A percentile compares a stretch with the other conserved stretches of the same genome.
Conservation (phyloP, 1,140 invertebrate genomes). For the Diabrotica virgifera region DNA sequence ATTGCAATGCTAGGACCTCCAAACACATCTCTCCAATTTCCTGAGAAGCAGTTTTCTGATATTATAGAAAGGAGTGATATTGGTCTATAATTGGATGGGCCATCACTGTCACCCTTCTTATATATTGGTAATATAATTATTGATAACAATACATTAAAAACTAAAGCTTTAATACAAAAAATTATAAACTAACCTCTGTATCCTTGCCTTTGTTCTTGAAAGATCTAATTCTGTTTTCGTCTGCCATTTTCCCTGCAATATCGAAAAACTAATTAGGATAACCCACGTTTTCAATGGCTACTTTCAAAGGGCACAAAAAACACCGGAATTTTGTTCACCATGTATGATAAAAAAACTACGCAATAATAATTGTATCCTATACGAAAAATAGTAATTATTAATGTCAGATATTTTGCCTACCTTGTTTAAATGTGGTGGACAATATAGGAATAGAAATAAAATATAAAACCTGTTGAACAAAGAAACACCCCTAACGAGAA, state of each 20-base stretch:
- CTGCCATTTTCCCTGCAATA: constrained; percentile 36
- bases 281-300: constrained; percentile 11
- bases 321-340: not conserved
- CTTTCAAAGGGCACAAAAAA: constrained; percentile 5
- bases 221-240: constrained; percentile 46
- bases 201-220: constrained; percentile 49
- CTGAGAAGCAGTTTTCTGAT: too few relatives aligned
- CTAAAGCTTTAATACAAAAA: too few relatives aligned
- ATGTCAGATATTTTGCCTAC: not conserved
- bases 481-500: not conserved
- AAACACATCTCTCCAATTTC: too few relatives aligned
- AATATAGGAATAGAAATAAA: constrained; percentile 6
- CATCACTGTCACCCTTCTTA: too few relatives aligned
- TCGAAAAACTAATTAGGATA: not conserved
- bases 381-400: not conserved
- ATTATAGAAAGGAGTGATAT: too few relatives aligned
- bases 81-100: too few relatives aligned
- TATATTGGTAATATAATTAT: too few relatives aligned
- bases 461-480: constrained; percentile 4
- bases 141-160: too few relatives aligned
- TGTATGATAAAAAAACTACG: constrained; percentile 1
- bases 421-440: not conserved
- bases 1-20: too few relatives aligned
- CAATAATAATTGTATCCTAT: not conserved
- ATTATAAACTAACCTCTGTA: constrained; percentile 37